Evolutionary conservation across 2,888 invertebrate species (phyloP), one percentile per base, ranked within the genome.

Genomic region (Scaptomyza parva): DNA sequence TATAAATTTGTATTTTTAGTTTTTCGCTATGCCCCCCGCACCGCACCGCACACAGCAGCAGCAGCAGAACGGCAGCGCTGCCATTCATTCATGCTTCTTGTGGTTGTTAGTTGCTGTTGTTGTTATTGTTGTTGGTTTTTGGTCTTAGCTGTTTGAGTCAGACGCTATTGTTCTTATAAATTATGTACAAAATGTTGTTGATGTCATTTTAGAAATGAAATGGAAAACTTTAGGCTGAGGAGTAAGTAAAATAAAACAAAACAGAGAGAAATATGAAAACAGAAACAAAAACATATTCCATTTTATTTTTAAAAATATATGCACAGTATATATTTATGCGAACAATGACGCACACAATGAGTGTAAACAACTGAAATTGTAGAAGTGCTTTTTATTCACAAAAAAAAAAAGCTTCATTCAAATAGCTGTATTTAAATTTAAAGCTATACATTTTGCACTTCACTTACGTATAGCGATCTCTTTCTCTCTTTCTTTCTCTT

Each of bases 1-100:
- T 79, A 78, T 79, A 81, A 81, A 79, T 81, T 72, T 57, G 65
- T 79, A 81, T 81, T 79, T 79, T 70, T 71, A 70, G 69, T 66
- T 62, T 52, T 58, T 40, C 55, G 51, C 24, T 48, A 44, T 47
- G 37, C 2, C 35, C 5, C n/a, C n/a, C 30, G 43, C 26, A 37
- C 28, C 48, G 35, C 41, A 35, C 26, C 41, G 41, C 48, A 8
- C 58, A 50, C n/a, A n/a, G n/a, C n/a, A n/a, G n/a, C n/a, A n/a
- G n/a, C n/a, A n/a, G n/a, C n/a, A n/a, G n/a, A n/a, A n/a, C n/a
- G n/a, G 59, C 33, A 41, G 53, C 65, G 48, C 63, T 73, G 72
- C 62, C 68, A 67, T 75, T 70, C 78, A 81, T 76, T 68, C 70
- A 80, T 72, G 54, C 62, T 76, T 64, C 59, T 44, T 58, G 26